Percentiles rank a stretch among this genome's conserved stretches.
These are phyloP conservation scores for Pandemis corylana DNA, from an alignment of 2,888 invertebrate species.

Conservation along the genomic window DNA sequence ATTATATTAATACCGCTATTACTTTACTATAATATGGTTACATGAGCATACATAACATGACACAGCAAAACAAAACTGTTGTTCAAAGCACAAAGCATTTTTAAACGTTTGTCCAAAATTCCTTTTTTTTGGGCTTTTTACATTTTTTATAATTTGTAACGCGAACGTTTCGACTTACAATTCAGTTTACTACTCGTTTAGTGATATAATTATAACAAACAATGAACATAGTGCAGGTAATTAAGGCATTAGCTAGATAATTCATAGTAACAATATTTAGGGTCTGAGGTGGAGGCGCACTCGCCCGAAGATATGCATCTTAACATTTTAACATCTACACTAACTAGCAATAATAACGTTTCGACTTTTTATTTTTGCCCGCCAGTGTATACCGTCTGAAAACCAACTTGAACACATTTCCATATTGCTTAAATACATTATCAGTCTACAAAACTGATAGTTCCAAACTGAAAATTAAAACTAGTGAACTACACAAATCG, in stretches of 20 bases:
- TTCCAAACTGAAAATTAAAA: constrained; percentile 24
- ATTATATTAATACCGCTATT: constrained; percentile 61
- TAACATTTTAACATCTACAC: constrained; percentile 3
- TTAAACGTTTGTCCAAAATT: constrained; percentile 77
- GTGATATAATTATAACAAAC: constrained; percentile 22
- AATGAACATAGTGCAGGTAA: constrained; percentile 25
- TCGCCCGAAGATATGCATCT: constrained; percentile 6
- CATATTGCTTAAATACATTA: constrained; percentile 37
- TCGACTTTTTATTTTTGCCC: no score
- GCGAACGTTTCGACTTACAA: constrained; percentile 26
- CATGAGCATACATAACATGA: constrained; percentile 59
- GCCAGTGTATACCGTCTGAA: constrained; percentile 15
- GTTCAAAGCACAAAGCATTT: constrained; percentile 57
- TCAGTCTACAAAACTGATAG: constrained; percentile 30
- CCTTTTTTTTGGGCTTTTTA: constrained; percentile 66
- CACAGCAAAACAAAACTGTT: constrained; percentile 57
- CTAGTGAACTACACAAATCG: constrained; percentile 31
- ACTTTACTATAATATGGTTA: constrained; percentile 64
- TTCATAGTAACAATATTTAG: constrained; percentile 21
- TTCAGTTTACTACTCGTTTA: constrained; percentile 20
- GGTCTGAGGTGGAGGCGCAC: background rate
- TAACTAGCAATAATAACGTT: no score
- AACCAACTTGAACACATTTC: constrained; percentile 36
- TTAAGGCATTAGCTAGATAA: constrained; percentile 31
- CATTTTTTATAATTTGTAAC: constrained; percentile 15